phyloP scores from a whole-genome alignment of 2,888 invertebrate genomes.

The Chrysina gloriosa region DNA sequence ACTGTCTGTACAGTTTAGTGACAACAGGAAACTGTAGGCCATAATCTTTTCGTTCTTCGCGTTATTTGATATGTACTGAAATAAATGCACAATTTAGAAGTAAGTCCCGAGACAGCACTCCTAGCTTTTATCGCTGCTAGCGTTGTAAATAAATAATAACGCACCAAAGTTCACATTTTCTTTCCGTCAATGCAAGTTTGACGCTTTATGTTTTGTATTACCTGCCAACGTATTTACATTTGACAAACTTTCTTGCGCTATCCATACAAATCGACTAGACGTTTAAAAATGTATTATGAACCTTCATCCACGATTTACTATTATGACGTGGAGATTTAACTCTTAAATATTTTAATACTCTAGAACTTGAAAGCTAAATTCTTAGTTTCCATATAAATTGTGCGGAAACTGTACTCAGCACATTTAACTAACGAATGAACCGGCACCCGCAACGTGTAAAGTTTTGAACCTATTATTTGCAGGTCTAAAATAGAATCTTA shows the following conservation, averaged over 20 bases:
- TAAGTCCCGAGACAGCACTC: no score
- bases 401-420: no score
- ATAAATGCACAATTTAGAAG: no score
- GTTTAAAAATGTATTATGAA: not conserved
- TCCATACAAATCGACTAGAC: not conserved
- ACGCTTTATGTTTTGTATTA: not conserved
- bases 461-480: not conserved
- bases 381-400: no score
- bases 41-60: no score
- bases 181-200: not conserved
- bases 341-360: not conserved
- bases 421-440: no score
- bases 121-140: no score
- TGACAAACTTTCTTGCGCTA: not conserved
- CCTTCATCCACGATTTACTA: not conserved
- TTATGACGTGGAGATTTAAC: not conserved
- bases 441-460: not conserved
- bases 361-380: not conserved
- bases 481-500: not conserved
- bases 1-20: no score
- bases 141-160: not conserved
- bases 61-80: no score
- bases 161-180: not conserved
- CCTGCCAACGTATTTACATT: not conserved
- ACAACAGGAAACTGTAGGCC: no score